Conservation (phyloP, 1,140 invertebrate species). For the Drosophila repleta region DNA sequence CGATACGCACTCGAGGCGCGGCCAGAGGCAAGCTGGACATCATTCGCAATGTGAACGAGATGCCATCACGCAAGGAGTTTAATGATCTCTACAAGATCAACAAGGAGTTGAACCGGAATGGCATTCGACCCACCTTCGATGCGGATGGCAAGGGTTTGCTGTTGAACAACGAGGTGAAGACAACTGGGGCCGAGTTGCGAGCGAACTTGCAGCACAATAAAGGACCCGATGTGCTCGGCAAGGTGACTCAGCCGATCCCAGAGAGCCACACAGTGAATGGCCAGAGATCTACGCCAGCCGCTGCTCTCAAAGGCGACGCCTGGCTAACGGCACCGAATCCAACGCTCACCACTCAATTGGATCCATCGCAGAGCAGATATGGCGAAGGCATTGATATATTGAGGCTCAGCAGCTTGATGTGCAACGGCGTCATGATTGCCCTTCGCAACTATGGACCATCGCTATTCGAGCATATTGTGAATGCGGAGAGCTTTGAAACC, state of each 20-base stretch:
- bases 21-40: constrained; percentile 63
- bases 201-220: constrained; percentile 66
- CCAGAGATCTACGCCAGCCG: neutral
- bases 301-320: neutral
- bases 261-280: neutral
- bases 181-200: constrained; percentile 47
- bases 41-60: constrained; percentile 73
- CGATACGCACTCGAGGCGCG: constrained; percentile 53
- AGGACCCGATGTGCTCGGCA: constrained; percentile 55
- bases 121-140: constrained; percentile 54
- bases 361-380: constrained; percentile 23
- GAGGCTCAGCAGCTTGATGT: constrained; percentile 35
- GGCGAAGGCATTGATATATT: constrained; percentile 33
- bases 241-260: constrained; percentile 45
- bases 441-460: constrained; percentile 30
- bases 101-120: constrained; percentile 55
- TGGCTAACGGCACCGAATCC: constrained; percentile 25
- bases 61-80: constrained; percentile 67
- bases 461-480: constrained; percentile 43
- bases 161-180: constrained; percentile 59
- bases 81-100: constrained; percentile 79
- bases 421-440: constrained; percentile 14
- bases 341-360: neutral
- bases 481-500: constrained; percentile 50
- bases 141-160: constrained; percentile 47